Evolutionary conservation across 2,113 vertebrate species (phyloP).

Genomic region (Gobio gobio): DNA sequence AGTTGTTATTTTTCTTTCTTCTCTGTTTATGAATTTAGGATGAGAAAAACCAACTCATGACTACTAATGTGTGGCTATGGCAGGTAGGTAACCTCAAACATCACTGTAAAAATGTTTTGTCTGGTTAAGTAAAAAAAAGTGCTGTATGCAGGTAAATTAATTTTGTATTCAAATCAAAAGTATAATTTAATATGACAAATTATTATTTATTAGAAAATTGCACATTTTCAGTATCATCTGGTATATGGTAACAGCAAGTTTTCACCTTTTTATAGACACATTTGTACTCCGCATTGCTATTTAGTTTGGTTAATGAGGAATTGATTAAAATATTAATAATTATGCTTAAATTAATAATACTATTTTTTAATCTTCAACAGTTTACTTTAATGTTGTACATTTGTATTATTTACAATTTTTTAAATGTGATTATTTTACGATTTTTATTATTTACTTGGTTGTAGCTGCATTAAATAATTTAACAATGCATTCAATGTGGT

Average conservation of each 20-base stretch:
- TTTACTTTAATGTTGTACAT: too few species aligned
- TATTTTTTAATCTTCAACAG: too few species aligned
- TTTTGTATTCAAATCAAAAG: background rate
- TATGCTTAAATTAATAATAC: too few species aligned
- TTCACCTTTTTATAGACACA: background rate
- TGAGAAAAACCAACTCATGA: constrained; percentile 98
- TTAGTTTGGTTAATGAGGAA: too few species aligned
- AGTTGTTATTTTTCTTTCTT: constrained; percentile 23
- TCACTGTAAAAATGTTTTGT: background rate
- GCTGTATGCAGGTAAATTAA: background rate
- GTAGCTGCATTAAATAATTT: background rate
- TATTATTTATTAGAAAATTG: too few species aligned
- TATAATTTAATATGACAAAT: background rate
- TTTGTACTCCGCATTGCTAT: background rate
- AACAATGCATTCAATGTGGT: background rate
- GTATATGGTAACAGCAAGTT: too few species aligned
- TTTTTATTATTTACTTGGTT: background rate
- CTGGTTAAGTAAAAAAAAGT: background rate
- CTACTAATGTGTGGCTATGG: constrained; percentile 93
- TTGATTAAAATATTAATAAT: too few species aligned
- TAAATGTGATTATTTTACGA: too few species aligned
- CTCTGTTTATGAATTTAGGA: constrained; percentile 75
- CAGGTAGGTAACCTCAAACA: constrained; percentile 66
- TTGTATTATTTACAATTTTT: too few species aligned
- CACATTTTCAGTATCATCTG: too few species aligned